These are phyloP conservation scores for Chrysolina oricalcia DNA, from an alignment of 2,888 invertebrate species.

Conservation along the genomic window DNA sequence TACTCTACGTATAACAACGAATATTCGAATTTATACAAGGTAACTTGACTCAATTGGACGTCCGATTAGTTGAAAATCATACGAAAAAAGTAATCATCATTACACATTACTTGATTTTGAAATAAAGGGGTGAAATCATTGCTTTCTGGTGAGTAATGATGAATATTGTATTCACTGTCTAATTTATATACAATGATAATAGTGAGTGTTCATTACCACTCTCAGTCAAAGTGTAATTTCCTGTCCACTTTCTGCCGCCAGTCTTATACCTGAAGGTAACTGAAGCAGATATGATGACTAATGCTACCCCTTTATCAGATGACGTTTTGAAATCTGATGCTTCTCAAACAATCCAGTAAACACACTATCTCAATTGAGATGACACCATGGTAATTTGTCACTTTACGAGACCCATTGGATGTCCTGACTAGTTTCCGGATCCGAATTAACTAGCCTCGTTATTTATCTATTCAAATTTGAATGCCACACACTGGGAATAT, in stretches of 20 bases:
- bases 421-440: constrained; percentile 17
- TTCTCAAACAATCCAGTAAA: not conserved
- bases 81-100: too few species aligned
- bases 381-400: constrained; percentile 6
- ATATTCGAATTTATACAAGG: too few species aligned
- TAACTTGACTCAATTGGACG: too few species aligned
- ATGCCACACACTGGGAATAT: constrained; percentile 12
- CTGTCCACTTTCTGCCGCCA: not conserved
- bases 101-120: too few species aligned
- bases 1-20: too few species aligned
- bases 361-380: constrained; percentile 12
- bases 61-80: too few species aligned
- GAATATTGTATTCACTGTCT: too few species aligned
- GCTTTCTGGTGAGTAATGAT: too few species aligned
- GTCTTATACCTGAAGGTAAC: not conserved
- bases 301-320: not conserved
- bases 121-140: too few species aligned
- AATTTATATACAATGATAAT: too few species aligned
- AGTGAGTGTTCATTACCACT: too few species aligned
- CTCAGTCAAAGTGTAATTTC: not conserved
- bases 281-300: not conserved
- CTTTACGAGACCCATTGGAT: not conserved
- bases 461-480: constrained; percentile 20
- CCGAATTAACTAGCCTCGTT: constrained; percentile 4
- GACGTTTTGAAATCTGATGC: constrained; percentile 14